phyloP scores from a whole-genome alignment of 1,140 invertebrate species.

The Listronotus oregonensis region DNA sequence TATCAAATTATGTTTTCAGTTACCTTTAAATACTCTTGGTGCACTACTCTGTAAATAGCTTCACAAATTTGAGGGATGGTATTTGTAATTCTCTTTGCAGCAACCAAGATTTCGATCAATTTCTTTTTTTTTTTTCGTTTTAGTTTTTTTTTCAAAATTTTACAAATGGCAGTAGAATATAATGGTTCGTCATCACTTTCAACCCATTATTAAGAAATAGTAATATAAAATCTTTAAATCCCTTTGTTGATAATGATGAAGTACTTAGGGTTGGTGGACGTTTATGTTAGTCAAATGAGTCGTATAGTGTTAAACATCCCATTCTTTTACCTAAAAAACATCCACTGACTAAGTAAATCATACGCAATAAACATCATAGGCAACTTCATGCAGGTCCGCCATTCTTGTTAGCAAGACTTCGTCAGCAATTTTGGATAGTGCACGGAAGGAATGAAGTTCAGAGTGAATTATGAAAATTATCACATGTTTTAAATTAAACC shows the following conservation, averaged over 20 bases:
- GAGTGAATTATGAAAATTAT: slow-evolving; percentile 36
- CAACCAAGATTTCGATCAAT: no score
- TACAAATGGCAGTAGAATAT: no score
- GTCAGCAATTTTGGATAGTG: slow-evolving; percentile 40
- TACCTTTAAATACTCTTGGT: no score
- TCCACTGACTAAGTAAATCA: slow-evolving; percentile 31
- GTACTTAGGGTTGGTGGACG: slow-evolving; percentile 56
- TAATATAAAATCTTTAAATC: slow-evolving; percentile 38
- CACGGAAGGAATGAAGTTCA: slow-evolving; percentile 36
- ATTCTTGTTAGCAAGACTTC: background rate
- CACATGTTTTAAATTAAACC: slow-evolving; percentile 29
- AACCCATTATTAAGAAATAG: background rate
- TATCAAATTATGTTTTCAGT: no score
- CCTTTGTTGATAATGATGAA: slow-evolving; percentile 54
- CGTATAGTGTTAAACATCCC: slow-evolving; percentile 41
- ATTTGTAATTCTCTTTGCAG: no score
- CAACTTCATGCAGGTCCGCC: slow-evolving; percentile 30
- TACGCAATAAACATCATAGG: slow-evolving; percentile 36
- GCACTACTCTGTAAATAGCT: no score
- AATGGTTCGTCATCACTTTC: no score
- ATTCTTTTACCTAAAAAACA: slow-evolving; percentile 46
- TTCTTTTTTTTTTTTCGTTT: no score
- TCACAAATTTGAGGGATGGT: no score
- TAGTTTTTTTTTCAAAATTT: no score
- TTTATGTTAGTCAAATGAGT: slow-evolving; percentile 42